Evolutionary conservation across 2,888 invertebrate genomes (phyloP), one percentile per base, ranked within the genome.

Genomic region (Cephus spinipes): DNA sequence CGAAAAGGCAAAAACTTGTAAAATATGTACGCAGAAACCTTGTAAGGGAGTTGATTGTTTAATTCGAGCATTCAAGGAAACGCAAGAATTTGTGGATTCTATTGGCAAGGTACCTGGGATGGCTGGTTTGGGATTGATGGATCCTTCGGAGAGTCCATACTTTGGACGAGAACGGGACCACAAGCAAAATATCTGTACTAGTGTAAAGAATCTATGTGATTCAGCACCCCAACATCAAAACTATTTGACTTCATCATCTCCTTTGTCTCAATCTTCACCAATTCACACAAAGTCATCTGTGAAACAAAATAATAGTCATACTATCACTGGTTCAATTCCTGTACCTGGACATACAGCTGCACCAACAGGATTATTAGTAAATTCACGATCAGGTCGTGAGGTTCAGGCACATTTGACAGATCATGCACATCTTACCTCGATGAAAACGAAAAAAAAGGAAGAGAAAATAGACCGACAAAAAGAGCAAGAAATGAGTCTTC

Each of bases 121-220:
- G 12, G 85, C 84, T 23, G 87, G 86, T 34, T 78, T 88, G 12
- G 87, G 87, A n/a, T 80, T 87, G 11, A 81, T 85, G 76, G 86
- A 86, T 77, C 87, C 86, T 31, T 40, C 78, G 0, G 88, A 87
- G 71, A 88, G 86, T 83, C 87, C 87, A 9, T 87, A 84, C 73
- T 86, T 86, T 31, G 83, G 85, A 23, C 79, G 85, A 75, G 80
- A 79, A 12, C 68, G 76, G 12, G 76, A 79, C n/a, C n/a, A 15
- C 31, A 33, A 71, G 15, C 71, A 12, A 71, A 31, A 32, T 71
- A 15, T 30, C 4, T 11, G 30, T 12, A 15, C 40, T 23, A 23
- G 15, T 9, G 9, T 1, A 40, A 40, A 40, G 9, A 40, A 40
- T 23, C 40, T 40, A 40, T 40, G 23, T 6, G 40, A 40, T 40